A percentile compares a stretch with the other conserved stretches of the same genome.
Evolutionary conservation across 2,113 vertebrate genomes (phyloP).

Genomic region (Eidolon helvum): DNA sequence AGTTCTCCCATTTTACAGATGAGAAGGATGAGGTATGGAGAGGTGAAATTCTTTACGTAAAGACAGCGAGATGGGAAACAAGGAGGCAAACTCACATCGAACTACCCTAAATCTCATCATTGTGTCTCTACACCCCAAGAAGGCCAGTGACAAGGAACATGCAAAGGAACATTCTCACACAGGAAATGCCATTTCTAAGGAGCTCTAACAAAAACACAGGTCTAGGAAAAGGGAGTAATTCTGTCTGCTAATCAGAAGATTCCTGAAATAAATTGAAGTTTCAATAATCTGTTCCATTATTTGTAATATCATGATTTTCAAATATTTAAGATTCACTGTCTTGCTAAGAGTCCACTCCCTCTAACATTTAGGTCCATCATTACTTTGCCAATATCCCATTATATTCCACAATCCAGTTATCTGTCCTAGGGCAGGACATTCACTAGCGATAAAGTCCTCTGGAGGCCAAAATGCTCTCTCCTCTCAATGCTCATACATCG

Average conservation of each 20-base stretch:
- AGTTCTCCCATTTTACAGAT: no score
- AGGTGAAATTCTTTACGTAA: background rate
- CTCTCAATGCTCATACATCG: fast-evolving
- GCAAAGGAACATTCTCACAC: background rate
- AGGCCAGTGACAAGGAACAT: background rate
- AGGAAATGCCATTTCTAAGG: background rate
- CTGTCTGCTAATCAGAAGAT: background rate
- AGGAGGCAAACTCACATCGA: background rate
- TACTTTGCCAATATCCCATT: no score
- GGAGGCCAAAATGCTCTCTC: background rate
- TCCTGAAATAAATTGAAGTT: background rate
- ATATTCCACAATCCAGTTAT: background rate
- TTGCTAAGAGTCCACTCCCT: background rate
- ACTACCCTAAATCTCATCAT: no score
- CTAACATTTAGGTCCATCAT: background rate
- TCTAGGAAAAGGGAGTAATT: background rate
- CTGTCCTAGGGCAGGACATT: fast-evolving
- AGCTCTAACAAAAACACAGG: background rate
- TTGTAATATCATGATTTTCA: background rate
- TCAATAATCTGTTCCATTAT: background rate
- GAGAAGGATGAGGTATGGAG: background rate
- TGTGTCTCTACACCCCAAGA: background rate
- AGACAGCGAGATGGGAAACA: fast-evolving
- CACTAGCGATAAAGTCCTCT: background rate
- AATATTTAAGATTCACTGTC: background rate